These are phyloP conservation scores for Tetragonula clypearis DNA, from an alignment of 1,140 invertebrate genomes.

Conservation along the genomic window DNA sequence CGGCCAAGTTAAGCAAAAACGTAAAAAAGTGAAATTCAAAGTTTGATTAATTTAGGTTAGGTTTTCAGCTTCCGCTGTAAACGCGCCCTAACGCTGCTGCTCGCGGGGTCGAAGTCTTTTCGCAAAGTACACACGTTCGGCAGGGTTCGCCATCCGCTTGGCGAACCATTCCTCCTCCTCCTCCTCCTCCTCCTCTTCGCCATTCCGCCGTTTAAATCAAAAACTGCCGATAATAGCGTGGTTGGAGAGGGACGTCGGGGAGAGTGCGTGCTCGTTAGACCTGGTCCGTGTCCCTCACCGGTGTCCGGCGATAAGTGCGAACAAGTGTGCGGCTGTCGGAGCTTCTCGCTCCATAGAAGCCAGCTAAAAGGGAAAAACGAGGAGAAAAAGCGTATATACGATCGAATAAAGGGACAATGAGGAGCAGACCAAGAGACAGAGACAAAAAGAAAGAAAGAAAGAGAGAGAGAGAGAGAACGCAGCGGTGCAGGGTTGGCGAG, in stretches of 20 bases:
- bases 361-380: constrained; percentile 35
- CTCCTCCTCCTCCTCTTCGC: neutral
- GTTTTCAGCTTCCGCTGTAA: too few species aligned
- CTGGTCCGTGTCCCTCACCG: constrained; percentile 51
- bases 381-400: neutral
- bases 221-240: constrained; percentile 45
- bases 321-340: constrained; percentile 59
- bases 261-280: constrained; percentile 62
- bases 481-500: constrained; percentile 38
- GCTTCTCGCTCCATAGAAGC: constrained; percentile 39
- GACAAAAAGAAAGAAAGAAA: neutral
- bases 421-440: too few species aligned
- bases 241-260: neutral
- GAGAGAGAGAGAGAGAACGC: neutral
- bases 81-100: too few species aligned
- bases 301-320: constrained; percentile 57
- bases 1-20: too few species aligned
- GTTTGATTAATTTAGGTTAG: too few species aligned
- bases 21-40: too few species aligned
- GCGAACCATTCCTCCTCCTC: neutral
- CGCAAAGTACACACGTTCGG: too few species aligned
- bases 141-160: neutral
- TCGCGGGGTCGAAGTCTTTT: neutral
- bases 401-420: too few species aligned
- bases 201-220: constrained; percentile 8